phyloP scores from a whole-genome alignment of 2,888 invertebrate genomes.

The Dermolepida albohirtum region DNA sequence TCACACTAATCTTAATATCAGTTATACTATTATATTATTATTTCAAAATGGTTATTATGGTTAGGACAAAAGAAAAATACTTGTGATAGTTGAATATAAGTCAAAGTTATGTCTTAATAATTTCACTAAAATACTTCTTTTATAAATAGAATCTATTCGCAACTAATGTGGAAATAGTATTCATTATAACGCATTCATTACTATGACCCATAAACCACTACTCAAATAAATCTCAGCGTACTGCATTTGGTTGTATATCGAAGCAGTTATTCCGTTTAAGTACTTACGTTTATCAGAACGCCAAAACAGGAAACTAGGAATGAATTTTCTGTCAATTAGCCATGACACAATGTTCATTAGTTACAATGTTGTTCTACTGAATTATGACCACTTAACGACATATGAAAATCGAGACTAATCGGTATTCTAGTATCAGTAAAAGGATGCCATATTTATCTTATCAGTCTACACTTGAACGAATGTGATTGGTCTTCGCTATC shows the following conservation, averaged over 20 bases:
- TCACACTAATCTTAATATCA: no score
- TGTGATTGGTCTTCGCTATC: constrained; percentile 11
- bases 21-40: no score
- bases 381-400: constrained; percentile 26
- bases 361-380: constrained; percentile 30
- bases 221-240: constrained; percentile 22
- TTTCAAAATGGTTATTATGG: no score
- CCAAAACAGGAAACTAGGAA: constrained; percentile 34
- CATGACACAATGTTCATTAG: constrained; percentile 33
- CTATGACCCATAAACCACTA: constrained; percentile 21
- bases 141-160: no score
- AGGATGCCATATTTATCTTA: constrained; percentile 46
- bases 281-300: constrained; percentile 36
- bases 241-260: constrained; percentile 6
- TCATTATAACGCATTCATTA: constrained; percentile 16
- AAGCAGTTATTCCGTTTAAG: constrained; percentile 35
- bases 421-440: constrained; percentile 20
- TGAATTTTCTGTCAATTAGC: constrained; percentile 36
- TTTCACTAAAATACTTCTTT: no score
- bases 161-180: not conserved
- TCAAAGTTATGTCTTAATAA: no score
- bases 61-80: no score
- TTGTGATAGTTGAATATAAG: no score
- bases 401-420: constrained; percentile 21
- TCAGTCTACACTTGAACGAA: constrained; percentile 38